Evolutionary conservation across 1,140 invertebrate species (phyloP), one percentile per base, ranked within the genome.

Genomic region (Vanessa atalanta): DNA sequence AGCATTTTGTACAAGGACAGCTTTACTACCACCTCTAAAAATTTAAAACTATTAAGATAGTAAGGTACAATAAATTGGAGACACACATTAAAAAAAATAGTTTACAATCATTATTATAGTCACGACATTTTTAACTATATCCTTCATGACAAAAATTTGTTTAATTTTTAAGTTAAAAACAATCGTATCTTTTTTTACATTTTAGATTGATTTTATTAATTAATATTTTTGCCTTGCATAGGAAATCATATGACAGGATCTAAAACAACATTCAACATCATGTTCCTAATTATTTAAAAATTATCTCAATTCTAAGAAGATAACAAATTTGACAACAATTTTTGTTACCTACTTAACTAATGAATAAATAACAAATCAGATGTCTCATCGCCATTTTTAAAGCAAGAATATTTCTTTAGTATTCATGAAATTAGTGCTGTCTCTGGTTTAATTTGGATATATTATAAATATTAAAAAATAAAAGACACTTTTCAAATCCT

Each of bases 1-100:
- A 87, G 85, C 80, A 87, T 87, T 89, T 90, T 89, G 83, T 89
- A 90, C 87, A 90, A 87, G 81, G 80, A 86, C 81, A 84, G 81
- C 79, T 85, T 83, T 77, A 78, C 81, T 85, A 86, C 82, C 78
- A 83, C 77, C 73, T 79, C 76, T 81, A 80, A 77, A 82, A 79
- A 81, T 81, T 81, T 77, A 80, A 81, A 65, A 78, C 83, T 81
- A 84, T 82, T 81, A 84, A 57, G 78, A 76, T 82, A 82, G 79
- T 81, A 83, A 83, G 81, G 81, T 83, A 83, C 81, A 75, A 80
- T 77, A 77, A 77, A 80, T 74, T 82, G 77, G 77, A 80, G 79
- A 82, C 75, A 82, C 79, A 79, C 75, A 75, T 69, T 72, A 70
- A 72, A 72, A 65, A 72, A 50, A 65, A 65, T 65, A 65, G 66